Base-by-base conservation (phyloP, 2,888 invertebrate genomes). In the Lottia gigantea region DNA sequence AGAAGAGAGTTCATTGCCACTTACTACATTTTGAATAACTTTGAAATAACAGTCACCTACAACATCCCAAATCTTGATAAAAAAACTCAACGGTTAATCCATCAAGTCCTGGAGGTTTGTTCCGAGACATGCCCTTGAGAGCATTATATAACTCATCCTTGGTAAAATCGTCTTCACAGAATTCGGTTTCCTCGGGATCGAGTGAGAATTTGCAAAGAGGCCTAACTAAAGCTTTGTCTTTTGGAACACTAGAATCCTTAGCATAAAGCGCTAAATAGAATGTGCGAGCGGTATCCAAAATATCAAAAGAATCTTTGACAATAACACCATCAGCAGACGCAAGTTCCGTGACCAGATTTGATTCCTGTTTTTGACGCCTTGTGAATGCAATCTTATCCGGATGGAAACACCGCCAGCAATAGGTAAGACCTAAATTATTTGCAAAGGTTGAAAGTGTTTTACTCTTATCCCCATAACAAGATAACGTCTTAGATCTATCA, bases 31-130 rank as follows among this genome's bases (percentile, higher is more conserved):
- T n/a, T n/a, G n/a, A n/a, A n/a, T n/a, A n/a, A n/a, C n/a, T n/a
- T n/a, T n/a, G n/a, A n/a, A n/a, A n/a, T n/a, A n/a, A n/a, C n/a
- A n/a, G n/a, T n/a, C n/a, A n/a, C n/a, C n/a, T n/a, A n/a, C n/a
- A n/a, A n/a, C n/a, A n/a, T n/a, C n/a, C n/a, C n/a, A n/a, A n/a
- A n/a, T n/a, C n/a, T n/a, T n/a, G n/a, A n/a, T n/a, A n/a, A n/a
- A n/a, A n/a, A n/a, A n/a, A n/a, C 64, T 77, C 76, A 63, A 72
- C 75, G 31, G 76, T 62, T 2, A 79, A 47, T 2, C 79, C 77
- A 68, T 79, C 79, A 40, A 67, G 49, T 40, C 76, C 78, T 16
- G 76, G 78, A 14, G 74, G 70, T 61, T 75, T 76, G 62, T 73
- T 71, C 47, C 68, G 70, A 16, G 70, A 47, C 71, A 74, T 74